A percentile compares a stretch with the other conserved stretches of the same genome.
Conservation (phyloP, 2,888 invertebrate genomes). For the Lochmaea crataegi region DNA sequence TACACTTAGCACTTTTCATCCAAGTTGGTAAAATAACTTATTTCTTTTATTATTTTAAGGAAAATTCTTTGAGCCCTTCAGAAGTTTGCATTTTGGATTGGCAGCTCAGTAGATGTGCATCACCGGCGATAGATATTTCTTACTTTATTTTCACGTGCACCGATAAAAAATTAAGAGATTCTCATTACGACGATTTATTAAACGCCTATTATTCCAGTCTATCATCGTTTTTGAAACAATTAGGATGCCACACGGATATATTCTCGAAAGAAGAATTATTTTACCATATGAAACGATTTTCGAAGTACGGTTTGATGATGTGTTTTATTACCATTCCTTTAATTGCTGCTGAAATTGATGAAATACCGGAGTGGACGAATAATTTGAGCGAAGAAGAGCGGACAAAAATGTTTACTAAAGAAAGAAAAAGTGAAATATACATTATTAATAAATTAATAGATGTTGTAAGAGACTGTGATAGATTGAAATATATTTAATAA, state of each 20-base stretch:
- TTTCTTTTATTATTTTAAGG: constrained; percentile 15
- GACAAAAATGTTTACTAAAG: constrained; percentile 29
- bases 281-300: constrained; percentile 30
- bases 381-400: constrained; percentile 25
- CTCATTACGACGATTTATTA: constrained; percentile 28
- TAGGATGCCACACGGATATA: constrained; percentile 8
- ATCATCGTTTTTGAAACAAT: constrained; percentile 7
- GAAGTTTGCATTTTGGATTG: constrained; percentile 35
- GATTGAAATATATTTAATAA: constrained; percentile 31
- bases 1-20: too few species aligned
- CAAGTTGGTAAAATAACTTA: too few species aligned
- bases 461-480: constrained; percentile 30
- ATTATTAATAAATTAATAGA: constrained; percentile 26
- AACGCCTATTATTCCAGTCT: constrained; percentile 29
- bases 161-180: constrained; percentile 33
- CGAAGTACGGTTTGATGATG: constrained; percentile 38
- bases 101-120: constrained; percentile 35
- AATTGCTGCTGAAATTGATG: constrained; percentile 27
- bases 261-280: constrained; percentile 21
- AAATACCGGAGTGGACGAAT: constrained; percentile 36
- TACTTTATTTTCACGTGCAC: constrained; percentile 37
- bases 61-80: constrained; percentile 24
- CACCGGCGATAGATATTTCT: constrained; percentile 33
- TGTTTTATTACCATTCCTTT: constrained; percentile 31
- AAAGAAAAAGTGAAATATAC: constrained; percentile 27